Base-by-base conservation (phyloP, 2,888 invertebrate genomes). In the Gastracanthus pulcherrimus region DNA sequence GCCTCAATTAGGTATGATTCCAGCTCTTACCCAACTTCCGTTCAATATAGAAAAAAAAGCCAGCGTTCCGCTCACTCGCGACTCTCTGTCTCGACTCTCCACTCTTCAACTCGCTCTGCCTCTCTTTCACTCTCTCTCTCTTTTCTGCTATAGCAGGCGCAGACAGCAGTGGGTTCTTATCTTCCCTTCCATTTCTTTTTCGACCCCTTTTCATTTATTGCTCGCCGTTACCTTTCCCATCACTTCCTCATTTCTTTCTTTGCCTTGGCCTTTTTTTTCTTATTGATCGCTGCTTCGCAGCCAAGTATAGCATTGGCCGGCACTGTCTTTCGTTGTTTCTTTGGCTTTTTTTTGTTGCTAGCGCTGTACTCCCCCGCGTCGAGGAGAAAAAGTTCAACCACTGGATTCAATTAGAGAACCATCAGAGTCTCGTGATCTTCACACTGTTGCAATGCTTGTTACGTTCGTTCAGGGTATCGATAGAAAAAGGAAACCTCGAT, bases 1-100 rank as follows among this genome's bases (percentile, higher is more conserved):
- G 80, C 80, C 51, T 82, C 82, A 80, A 82, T 80, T 82, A 82
- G 74, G 55, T 82, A 82, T 82, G 76, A 79, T 76, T 82, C 71
- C 71, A 67, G 67, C 76, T 82, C 79, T 79, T 79, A 76, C 79
- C 76, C 71, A 72, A 79, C 66, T 79, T 82, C 76, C 76, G 76
- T 16, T 71, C 26, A 58, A 78, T 82, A 70, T 36, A 78, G 34
- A 78, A 48, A 60, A 70, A 81, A 13, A 55, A 41, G 16, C 45
- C n/a, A 31, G 19, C 23, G n/a, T 23, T 23, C n/a, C n/a, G n/a
- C n/a, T n/a, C n/a, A n/a, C n/a, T n/a, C n/a, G n/a, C n/a, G n/a
- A n/a, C n/a, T n/a, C n/a, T n/a, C n/a, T n/a, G n/a, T n/a, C n/a
- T n/a, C n/a, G n/a, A n/a, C n/a, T n/a, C n/a, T n/a, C n/a, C n/a